Evolutionary conservation across 2,113 vertebrate genomes (phyloP).

Genomic region (Tetrax tetrax): DNA sequence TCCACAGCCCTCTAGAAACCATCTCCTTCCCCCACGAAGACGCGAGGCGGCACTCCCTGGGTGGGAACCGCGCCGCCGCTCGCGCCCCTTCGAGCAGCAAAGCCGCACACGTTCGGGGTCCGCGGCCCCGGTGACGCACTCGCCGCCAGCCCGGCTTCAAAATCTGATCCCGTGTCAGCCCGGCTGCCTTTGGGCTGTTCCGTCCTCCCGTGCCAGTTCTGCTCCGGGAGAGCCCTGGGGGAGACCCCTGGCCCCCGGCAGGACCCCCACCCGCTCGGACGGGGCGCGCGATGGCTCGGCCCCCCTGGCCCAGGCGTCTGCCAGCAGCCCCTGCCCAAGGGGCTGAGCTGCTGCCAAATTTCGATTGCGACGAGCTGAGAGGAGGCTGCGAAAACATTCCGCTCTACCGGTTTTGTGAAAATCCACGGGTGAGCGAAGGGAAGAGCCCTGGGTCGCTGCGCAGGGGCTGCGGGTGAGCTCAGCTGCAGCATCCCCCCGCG

Average conservation of each 20-base stretch:
- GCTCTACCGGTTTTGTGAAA: neutral
- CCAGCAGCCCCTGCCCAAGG: neutral
- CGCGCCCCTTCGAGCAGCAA: rapidly evolving
- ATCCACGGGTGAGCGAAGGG: neutral
- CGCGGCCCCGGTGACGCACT: neutral
- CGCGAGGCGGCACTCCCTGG: rapidly evolving
- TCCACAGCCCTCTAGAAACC: neutral
- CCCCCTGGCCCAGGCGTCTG: rapidly evolving
- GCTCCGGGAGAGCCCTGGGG: neutral
- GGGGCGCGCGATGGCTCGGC: neutral
- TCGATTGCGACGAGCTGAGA: neutral
- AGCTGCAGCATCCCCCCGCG: neutral
- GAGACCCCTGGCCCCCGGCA: neutral
- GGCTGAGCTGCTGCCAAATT: neutral
- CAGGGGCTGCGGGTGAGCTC: neutral
- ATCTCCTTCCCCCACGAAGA: neutral
- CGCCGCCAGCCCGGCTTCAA: neutral
- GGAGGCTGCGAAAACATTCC: neutral
- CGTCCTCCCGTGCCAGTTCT: rapidly evolving
- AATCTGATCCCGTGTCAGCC: neutral
- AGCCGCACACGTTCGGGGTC: rapidly evolving
- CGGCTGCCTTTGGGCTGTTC: rapidly evolving
- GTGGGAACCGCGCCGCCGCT: neutral
- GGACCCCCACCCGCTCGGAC: neutral
- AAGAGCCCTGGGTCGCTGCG: neutral